phyloP scores from a whole-genome alignment of 1,140 invertebrate species.

The Rhopalosiphum maidis region DNA sequence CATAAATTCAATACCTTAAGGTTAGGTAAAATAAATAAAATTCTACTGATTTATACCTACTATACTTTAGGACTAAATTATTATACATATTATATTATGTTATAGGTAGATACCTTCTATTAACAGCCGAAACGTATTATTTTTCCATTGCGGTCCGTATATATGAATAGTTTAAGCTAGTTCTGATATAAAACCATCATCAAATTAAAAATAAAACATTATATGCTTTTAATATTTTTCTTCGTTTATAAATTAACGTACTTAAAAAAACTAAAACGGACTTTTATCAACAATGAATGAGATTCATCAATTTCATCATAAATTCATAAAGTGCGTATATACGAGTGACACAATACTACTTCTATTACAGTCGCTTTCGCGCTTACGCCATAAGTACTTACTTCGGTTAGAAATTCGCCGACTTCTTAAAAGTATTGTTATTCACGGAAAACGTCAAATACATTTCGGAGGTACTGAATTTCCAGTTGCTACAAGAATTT shows the following conservation, averaged over 20 bases:
- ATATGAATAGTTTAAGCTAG: not conserved
- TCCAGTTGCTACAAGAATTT: conserved; percentile 9
- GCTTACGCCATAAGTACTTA: not conserved
- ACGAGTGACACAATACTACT: not conserved
- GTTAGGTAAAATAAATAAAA: not conserved
- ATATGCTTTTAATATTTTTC: not conserved
- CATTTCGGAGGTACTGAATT: not conserved
- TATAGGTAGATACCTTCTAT: not conserved
- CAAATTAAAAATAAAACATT: not conserved
- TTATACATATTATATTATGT: not conserved
- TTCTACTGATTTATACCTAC: not conserved
- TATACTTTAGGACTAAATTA: not conserved
- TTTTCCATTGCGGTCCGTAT: not conserved
- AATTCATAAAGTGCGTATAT: no score
- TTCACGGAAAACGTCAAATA: not conserved
- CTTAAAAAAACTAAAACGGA: not conserved
- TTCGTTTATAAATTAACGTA: not conserved
- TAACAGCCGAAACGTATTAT: not conserved
- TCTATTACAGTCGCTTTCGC: not conserved
- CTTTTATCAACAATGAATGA: not conserved
- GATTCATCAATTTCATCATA: no score
- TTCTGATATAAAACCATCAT: not conserved
- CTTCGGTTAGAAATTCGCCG: not conserved
- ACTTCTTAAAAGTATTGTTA: not conserved
- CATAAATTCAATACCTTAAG: not conserved